Conservation (phyloP, 2,113 vertebrate genomes). For the Lasiurus cinereus region DNA sequence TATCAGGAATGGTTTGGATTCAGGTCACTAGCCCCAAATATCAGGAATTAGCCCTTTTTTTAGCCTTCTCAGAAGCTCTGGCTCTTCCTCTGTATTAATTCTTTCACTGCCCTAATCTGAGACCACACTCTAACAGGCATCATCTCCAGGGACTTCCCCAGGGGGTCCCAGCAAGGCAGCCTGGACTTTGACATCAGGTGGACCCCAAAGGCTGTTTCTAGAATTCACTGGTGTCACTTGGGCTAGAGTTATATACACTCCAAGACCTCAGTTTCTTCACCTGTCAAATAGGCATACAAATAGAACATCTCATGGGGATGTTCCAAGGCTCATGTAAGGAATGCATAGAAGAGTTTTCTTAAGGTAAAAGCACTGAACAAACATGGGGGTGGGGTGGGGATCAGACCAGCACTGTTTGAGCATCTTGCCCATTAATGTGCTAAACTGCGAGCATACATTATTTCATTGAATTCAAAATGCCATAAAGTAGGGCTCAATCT, state of each 20-base stretch:
- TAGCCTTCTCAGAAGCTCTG: background rate
- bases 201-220: background rate
- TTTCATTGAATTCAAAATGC: slow-evolving; percentile 11
- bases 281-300: background rate
- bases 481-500: background rate
- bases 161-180: background rate
- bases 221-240: background rate
- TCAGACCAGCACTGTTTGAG: background rate
- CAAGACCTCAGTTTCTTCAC: background rate
- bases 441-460: background rate
- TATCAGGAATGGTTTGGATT: too few relatives aligned
- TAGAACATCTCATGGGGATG: background rate
- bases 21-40: too few relatives aligned
- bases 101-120: background rate
- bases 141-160: background rate
- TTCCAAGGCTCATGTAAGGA: background rate
- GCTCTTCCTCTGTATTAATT: background rate
- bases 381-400: background rate
- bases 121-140: background rate
- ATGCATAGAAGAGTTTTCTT: background rate
- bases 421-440: background rate
- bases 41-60: too few relatives aligned
- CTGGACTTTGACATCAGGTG: background rate
- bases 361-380: background rate
- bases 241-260: background rate